Evolutionary conservation across 1,140 invertebrate genomes (phyloP).

Genomic region (Arctopsyche grandis): DNA sequence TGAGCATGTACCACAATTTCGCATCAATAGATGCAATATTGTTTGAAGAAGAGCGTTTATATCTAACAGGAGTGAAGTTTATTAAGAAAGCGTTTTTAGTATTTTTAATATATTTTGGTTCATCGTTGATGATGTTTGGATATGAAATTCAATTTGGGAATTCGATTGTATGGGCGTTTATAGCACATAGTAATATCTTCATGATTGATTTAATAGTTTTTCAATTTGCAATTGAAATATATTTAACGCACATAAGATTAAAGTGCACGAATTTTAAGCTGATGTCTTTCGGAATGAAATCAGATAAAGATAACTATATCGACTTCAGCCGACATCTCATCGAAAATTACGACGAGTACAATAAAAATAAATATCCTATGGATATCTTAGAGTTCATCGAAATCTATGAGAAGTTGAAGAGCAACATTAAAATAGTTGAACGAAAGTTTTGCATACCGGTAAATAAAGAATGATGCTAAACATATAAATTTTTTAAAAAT

Average conservation of each 20-base stretch:
- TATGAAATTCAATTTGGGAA: too few relatives aligned
- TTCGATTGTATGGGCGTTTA: background rate
- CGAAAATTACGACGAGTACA: background rate
- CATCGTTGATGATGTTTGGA: too few relatives aligned
- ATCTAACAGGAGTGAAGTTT: too few relatives aligned
- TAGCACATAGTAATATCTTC: background rate
- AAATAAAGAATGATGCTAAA: too few relatives aligned
- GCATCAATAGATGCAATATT: too few relatives aligned
- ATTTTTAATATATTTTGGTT: too few relatives aligned
- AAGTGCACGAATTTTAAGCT: background rate
- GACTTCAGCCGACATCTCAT: background rate
- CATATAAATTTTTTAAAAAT: too few relatives aligned
- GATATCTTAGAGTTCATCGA: background rate
- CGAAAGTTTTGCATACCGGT: background rate
- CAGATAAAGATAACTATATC: background rate
- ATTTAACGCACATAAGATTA: background rate
- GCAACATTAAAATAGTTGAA: background rate
- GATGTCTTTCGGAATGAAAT: background rate
- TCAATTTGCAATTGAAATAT: background rate
- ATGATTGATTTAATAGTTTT: background rate
- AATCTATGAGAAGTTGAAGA: background rate
- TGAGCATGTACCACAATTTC: too few relatives aligned
- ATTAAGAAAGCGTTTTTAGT: too few relatives aligned
- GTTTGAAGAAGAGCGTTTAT: too few relatives aligned
- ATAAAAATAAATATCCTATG: background rate